Evolutionary conservation across 2,888 invertebrate genomes (phyloP), one percentile per base, ranked within the genome.

Genomic region (Troides aeacus): DNA sequence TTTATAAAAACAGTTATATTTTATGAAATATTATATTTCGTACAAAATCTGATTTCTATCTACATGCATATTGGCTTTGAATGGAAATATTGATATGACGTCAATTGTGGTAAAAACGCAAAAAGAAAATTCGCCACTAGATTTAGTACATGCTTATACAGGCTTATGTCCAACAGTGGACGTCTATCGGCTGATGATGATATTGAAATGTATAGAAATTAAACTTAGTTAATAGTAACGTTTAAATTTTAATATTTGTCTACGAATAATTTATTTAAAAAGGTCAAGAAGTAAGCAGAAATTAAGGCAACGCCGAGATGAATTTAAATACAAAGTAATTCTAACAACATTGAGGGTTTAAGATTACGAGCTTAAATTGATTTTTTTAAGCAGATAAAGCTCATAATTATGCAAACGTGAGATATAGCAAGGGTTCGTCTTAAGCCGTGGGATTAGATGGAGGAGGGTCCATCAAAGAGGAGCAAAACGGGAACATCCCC

Each of bases 321-420:
- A 70, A 66, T 66, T 66, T 70, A 63, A 65, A 66, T 23, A 62
- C 53, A 42, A 53, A 24, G 24, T 66, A 66, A 70, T 70, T 70
- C 56, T 24, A 66, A 23, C 57, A 67, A 62, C 53, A 58, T 53
- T 64, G 56, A 53, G 67, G 62, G 57, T 73, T 74, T 73, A 68
- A 66, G 75, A 74, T 77, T 74, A 74, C 77, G 71, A 74, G 74
- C 69, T 74, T 78, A 84, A 88, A 88, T 85, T 84, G 85, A 82
- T 87, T 89, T 87, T 88, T 50, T 86, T 84, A 72, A 78, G 80
- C 79, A 81, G 84, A 85, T 85, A 85, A 84, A 87, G 82, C 80
- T 83, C 76, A 88, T 87, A 89, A 90, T 90, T 90, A 90, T 88
- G 86, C 87, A 85, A 86, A 88, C 86, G 81, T 84, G 83, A 85